Percentiles rank a stretch among this genome's conserved stretches.
Conservation (phyloP, 2,113 vertebrate species). For the Tetraodon nigroviridis region DNA sequence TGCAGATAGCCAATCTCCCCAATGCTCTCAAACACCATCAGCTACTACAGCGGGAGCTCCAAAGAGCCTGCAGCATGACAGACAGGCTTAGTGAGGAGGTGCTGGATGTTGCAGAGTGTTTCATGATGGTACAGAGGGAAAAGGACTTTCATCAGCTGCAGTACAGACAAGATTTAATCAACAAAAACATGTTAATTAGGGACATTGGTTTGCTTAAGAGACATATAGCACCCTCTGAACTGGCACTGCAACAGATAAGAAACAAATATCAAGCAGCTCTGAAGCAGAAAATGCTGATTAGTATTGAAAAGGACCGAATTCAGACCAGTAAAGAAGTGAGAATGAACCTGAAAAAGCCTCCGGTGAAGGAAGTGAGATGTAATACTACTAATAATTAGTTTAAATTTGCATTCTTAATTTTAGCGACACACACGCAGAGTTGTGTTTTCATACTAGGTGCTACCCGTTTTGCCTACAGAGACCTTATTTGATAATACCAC, state of each 20-base stretch:
- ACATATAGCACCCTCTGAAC: conserved; percentile 80
- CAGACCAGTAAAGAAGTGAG: conserved; percentile 3
- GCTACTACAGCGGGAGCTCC: conserved; percentile 75
- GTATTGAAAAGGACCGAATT: conserved; percentile 9
- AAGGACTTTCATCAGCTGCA: conserved; percentile 83
- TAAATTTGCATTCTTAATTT: no score
- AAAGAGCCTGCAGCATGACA: conserved; percentile 70
- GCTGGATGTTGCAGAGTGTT: conserved; percentile 68
- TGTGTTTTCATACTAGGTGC: no score
- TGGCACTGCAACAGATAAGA: conserved; percentile 73
- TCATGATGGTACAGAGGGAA: conserved; percentile 80
- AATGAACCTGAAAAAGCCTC: background rate
- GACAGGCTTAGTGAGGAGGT: conserved; percentile 70
- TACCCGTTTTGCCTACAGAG: no score
- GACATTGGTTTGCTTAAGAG: conserved; percentile 81
- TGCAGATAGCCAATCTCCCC: conserved; percentile 55
- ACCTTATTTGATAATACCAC: no score
- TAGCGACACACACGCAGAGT: no score
- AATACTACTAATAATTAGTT: no score
- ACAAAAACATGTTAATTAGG: conserved; percentile 78
- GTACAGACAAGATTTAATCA: conserved; percentile 58
- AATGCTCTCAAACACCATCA: conserved; percentile 73
- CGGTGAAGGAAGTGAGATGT: no score
- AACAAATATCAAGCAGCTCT: conserved; percentile 76
- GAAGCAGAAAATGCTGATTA: conserved; percentile 31